Conservation (phyloP, 1,140 invertebrate species). For the Eupristina koningsbergeri region DNA sequence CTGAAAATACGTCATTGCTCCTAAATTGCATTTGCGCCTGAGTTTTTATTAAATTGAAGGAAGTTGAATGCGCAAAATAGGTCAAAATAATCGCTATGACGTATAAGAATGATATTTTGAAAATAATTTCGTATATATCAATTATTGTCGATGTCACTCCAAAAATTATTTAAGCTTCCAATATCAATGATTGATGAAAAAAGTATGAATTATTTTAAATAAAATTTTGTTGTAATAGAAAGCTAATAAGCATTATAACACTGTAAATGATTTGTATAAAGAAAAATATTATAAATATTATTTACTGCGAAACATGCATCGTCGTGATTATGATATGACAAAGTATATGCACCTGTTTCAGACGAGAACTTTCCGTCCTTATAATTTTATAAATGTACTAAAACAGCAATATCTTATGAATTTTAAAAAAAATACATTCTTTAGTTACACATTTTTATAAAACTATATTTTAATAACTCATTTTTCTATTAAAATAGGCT, state of each 20-base stretch:
- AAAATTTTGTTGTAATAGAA: conserved; percentile 10
- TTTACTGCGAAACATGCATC: conserved; percentile 34
- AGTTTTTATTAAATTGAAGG: conserved; percentile 25
- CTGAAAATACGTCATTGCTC: conserved; percentile 22
- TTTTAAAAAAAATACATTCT: not conserved
- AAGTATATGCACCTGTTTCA: conserved; percentile 9
- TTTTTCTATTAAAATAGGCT: not conserved
- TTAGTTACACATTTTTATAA: not conserved
- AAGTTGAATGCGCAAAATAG: not conserved
- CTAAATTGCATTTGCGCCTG: conserved; percentile 26
- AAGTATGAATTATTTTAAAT: conserved; percentile 6
- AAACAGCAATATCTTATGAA: conserved; percentile 20
- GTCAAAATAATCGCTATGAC: not conserved
- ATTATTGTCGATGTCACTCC: conserved; percentile 3
- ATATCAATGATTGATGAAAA: conserved; percentile 1
- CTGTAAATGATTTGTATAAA: conserved; percentile 50
- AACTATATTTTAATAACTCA: not conserved
- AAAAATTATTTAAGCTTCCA: conserved; percentile 39
- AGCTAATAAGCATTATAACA: conserved; percentile 30
- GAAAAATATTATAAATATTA: conserved; percentile 42
- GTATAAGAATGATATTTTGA: conserved; percentile 20
- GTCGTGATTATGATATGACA: conserved; percentile 23
- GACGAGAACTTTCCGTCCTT: conserved; percentile 39
- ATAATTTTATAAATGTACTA: not conserved
- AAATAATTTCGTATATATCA: conserved; percentile 25